phyloP scores from a whole-genome alignment of 2,797 vertebrate species.

The Gadopsis bispinosus region DNA sequence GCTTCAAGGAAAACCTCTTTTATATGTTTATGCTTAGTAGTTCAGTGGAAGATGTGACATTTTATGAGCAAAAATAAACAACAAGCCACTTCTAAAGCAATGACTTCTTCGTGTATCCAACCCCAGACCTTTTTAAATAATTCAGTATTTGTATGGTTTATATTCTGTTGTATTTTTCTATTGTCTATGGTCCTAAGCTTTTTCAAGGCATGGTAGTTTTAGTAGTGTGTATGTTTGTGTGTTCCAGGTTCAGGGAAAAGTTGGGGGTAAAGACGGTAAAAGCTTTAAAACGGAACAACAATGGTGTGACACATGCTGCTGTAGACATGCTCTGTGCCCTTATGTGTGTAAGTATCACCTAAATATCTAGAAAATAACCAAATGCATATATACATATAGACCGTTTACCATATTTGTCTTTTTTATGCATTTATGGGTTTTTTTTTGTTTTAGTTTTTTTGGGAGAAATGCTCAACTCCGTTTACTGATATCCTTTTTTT shows the following conservation, averaged over 20 bases:
- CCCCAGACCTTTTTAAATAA: conserved; percentile 66
- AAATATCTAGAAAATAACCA: background rate
- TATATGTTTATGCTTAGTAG: conserved; percentile 1
- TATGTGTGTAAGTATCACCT: conserved; percentile 96
- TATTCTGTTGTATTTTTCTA: background rate
- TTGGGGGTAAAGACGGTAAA: conserved; percentile 98
- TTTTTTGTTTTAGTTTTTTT: background rate
- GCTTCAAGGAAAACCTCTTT: conserved; percentile 22
- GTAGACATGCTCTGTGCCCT: conserved; percentile 99
- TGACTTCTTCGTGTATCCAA: conserved; percentile 72
- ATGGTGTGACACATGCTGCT: conserved; percentile 95
- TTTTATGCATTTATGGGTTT: background rate
- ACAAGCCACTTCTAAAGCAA: conserved; percentile 67
- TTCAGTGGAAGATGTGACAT: conserved; percentile 16
- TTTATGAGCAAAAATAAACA: conserved; percentile 44
- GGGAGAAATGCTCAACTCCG: no score
- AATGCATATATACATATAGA: background rate
- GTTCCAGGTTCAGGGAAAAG: conserved; percentile 94
- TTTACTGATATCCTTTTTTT: background rate
- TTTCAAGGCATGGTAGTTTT: background rate
- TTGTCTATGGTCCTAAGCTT: background rate
- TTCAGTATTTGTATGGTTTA: conserved; percentile 25
- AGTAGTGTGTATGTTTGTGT: conserved; percentile 58
- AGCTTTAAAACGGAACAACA: conserved; percentile 96
- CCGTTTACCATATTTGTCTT: background rate